Base-by-base conservation (phyloP, 92 coral and sea anemone species). In the Heteractis magnifica region DNA sequence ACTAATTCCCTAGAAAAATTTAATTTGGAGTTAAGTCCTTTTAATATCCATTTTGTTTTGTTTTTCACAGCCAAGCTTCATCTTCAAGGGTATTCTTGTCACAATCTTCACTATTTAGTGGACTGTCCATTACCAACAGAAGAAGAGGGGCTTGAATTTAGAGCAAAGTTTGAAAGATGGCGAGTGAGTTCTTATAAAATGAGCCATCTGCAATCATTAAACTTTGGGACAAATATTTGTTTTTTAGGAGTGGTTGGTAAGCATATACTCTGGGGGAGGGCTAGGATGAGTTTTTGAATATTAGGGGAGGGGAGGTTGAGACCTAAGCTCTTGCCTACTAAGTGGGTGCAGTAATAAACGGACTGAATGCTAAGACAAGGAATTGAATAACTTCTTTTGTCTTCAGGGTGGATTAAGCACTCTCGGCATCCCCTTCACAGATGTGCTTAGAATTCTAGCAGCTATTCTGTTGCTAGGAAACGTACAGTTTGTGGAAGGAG, bases 401-500 rank as follows among this genome's bases (percentile, higher is more conserved):
- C 49, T 52, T 9, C 85, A 95, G 98, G 83, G 88, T 10, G 93
- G 96, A 21, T 83, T 95, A 50, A 90, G 85, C 73, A 89, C 89
- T 8, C 91, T 95, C 26, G 98, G 95, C 15, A 94, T 95, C 56
- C 98, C 98, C 0, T 95, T 92, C 88, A 75, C 89, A 49, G 98
- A 95, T 89, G 98, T 94, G 23, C 88, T 91, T 18, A 88, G 94
- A 89, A 88, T 95, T 56, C 82, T 95, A 23, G 95, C 90, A 4
- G 96, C 96, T 79, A 94, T 95, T 82, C 84, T 95, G 65, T 86
- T 95, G 21, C 93, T 95, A 79, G 98, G 98, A 44, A 95, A 95
- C 53, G 96, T 95, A n/a, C 94, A 95, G 88, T 95, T 95, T 90
- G 92, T 88, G 62, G 98, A 90, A 26, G 92, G 97, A 13, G 92